Conservation (phyloP, 1,140 invertebrate species). For the Leguminivora glycinivorella region DNA sequence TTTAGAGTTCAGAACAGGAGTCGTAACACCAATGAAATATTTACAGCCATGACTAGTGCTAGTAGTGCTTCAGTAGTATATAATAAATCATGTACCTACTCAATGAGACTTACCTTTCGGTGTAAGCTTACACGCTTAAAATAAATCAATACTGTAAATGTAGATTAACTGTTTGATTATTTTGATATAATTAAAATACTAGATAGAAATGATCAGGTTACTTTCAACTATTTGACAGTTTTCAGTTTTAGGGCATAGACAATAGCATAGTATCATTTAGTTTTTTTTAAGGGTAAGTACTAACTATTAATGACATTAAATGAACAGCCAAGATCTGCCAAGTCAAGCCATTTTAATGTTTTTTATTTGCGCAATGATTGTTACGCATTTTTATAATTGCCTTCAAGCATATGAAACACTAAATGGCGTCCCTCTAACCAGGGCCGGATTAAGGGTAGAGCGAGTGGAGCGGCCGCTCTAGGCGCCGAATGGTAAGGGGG, state of each 20-base stretch:
- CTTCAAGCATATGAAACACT: too few species aligned
- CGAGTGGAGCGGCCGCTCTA: too few species aligned
- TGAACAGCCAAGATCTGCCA: background rate
- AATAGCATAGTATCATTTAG: background rate
- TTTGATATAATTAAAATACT: constrained; percentile 24
- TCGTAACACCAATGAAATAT: background rate
- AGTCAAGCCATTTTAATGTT: background rate
- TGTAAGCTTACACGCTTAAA: background rate
- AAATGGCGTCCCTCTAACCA: too few species aligned
- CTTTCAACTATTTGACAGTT: constrained; percentile 30
- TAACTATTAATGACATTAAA: background rate
- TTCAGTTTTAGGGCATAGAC: background rate
- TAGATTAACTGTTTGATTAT: constrained; percentile 3
- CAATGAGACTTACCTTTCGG: constrained; percentile 3
- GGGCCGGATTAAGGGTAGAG: too few species aligned
- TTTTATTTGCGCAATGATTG: too few species aligned
- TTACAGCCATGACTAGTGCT: background rate
- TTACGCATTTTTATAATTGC: too few species aligned
- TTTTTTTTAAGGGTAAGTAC: background rate
- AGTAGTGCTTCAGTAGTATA: background rate
- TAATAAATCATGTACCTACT: background rate
- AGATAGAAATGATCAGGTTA: constrained; percentile 30
- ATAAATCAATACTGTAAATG: constrained; percentile 20
- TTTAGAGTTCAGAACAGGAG: background rate
- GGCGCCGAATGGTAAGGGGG: too few species aligned